Evolutionary conservation across 1,140 invertebrate genomes (phyloP), one percentile per base, ranked within the genome.

Genomic region (Zaprionus ghesquierei): DNA sequence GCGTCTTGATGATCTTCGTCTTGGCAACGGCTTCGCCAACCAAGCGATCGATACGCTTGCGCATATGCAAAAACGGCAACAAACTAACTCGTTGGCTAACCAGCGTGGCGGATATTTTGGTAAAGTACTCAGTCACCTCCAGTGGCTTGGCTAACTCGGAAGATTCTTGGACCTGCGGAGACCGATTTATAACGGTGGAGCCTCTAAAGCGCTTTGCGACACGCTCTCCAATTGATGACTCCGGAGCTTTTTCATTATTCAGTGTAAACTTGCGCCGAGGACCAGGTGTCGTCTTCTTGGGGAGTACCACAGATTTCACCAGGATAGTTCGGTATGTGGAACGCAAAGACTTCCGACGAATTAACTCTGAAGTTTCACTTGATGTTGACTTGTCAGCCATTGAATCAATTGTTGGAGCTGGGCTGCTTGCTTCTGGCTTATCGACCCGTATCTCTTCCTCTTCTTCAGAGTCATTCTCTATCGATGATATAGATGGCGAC

Each of bases 81-180:
- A 23, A 5, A 9, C 9, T 33, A 0, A 82, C 20, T 0, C 79
- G 79, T 3, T 64, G 3, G 1, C 35, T 38, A n/a, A 74, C 65
- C 4, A 74, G 15, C 1, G 18, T 55, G 41, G 71, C 56, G 1
- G 71, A 61, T 13, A 74, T 27, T 12, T 25, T 44, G 1, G 23
- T 33, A 10, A 74, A 69, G 18, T 74, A 74, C 2, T 69, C 50
- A 10, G 64, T 69, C 2, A 74, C 51, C 20, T 56, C 71, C 6
- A 74, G 1, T 0, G 71, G 46, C 9, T 44, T 64, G 2, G 65
- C 66, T 1, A 75, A 22, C 3, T 35, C 18, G 0, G 51, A 12
- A 10, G 72, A 5, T n/a, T 70, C 41, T 2, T 50, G 63, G 0
- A 44, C 35, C 0, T 41, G 31, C 0, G 70, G 29, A 0, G 68